Evolutionary conservation across 64 coral and sea anemone genomes (phyloP).

Genomic region (Acropora yongei): DNA sequence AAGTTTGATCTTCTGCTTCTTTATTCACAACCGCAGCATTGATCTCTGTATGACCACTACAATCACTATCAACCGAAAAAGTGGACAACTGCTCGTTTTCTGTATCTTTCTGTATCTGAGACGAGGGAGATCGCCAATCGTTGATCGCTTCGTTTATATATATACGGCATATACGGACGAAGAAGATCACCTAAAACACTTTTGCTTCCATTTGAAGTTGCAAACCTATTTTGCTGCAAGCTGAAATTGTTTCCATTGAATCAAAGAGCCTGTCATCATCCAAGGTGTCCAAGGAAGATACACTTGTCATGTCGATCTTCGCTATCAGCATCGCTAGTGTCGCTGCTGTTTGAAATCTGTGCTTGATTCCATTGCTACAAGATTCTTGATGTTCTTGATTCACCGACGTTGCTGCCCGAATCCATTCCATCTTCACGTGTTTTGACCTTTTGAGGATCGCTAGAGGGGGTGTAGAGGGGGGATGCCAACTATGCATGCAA

Average conservation of each 20-base stretch:
- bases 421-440: neutral
- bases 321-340: conserved; percentile 16
- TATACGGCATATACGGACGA: neutral
- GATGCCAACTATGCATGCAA: neutral
- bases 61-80: conserved; percentile 26
- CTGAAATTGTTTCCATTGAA: conserved; percentile 1
- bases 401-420: neutral
- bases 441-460: neutral
- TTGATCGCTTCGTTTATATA: neutral
- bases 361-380: conserved; percentile 21
- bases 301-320: conserved; percentile 21
- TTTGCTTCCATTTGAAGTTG: conserved; percentile 39
- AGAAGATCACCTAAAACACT: conserved; percentile 29
- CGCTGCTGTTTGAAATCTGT: conserved; percentile 26
- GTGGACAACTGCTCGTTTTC: conserved; percentile 28
- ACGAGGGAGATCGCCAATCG: neutral
- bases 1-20: conserved; percentile 7
- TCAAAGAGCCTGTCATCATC: conserved; percentile 13
- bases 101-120: neutral
- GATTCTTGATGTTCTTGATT: conserved; percentile 1
- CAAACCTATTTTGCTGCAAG: neutral
- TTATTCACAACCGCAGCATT: conserved; percentile 29
- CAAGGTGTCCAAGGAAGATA: conserved; percentile 10
- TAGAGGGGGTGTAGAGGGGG: neutral
- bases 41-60: conserved; percentile 27